A percentile compares a stretch with the other conserved stretches of the same genome.
These are phyloP conservation scores for Malacoctenus gilli DNA, from an alignment of 2,797 vertebrate genomes.

Conservation along the genomic window DNA sequence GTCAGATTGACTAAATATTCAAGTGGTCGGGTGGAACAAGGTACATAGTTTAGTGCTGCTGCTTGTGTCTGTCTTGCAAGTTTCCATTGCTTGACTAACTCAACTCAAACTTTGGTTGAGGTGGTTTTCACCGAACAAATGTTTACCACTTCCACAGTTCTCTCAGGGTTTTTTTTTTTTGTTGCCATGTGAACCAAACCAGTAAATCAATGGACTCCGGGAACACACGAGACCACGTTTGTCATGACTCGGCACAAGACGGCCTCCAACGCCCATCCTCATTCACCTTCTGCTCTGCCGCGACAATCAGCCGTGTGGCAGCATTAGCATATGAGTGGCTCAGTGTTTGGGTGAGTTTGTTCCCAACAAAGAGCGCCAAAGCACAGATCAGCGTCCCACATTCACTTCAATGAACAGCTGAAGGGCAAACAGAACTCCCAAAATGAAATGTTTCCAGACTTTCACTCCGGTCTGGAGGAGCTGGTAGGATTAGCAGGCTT, in stretches of 20 bases:
- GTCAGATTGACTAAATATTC: slow-evolving; percentile 84
- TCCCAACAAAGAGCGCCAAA: slow-evolving; percentile 73
- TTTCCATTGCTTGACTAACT: no score
- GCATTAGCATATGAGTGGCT: slow-evolving; percentile 75
- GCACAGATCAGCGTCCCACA: slow-evolving; percentile 73
- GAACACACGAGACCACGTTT: background rate
- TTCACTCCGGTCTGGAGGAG: slow-evolving; percentile 44
- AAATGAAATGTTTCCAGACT: slow-evolving; percentile 72
- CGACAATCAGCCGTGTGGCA: slow-evolving; percentile 64
- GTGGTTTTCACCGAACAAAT: no score
- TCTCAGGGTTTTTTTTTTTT: no score
- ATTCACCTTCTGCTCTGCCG: slow-evolving; percentile 59
- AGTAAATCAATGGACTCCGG: no score
- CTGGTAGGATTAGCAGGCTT: no score
- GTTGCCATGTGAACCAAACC: no score
- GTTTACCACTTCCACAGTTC: no score
- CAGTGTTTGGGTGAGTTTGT: slow-evolving; percentile 79
- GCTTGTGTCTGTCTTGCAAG: background rate
- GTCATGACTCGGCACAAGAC: slow-evolving; percentile 39
- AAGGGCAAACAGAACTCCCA: slow-evolving; percentile 77
- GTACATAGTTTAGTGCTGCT: background rate
- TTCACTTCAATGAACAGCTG: slow-evolving; percentile 74
- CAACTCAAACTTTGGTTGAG: no score
- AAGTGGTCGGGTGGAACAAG: slow-evolving; percentile 57
- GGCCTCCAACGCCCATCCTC: slow-evolving; percentile 43